Evolutionary conservation across 2,888 invertebrate species (phyloP).

Genomic region (Rhamnusium bicolor): DNA sequence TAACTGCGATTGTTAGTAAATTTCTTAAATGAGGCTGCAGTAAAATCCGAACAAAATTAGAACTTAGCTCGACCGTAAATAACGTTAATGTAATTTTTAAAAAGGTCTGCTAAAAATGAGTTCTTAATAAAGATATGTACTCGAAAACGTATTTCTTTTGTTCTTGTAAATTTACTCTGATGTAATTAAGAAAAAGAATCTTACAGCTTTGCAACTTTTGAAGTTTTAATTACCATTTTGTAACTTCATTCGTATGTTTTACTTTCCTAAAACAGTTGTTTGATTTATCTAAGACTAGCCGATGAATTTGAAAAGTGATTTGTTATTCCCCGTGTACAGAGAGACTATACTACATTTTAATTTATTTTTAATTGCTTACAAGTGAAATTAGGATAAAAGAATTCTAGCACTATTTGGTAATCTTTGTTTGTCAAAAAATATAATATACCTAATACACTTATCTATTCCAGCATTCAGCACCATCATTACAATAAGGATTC

Average conservation of each 20-base stretch:
- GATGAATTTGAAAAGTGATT: neutral
- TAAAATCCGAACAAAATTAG: neutral
- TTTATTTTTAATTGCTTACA: too few species aligned
- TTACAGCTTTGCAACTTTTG: slow-evolving; percentile 42
- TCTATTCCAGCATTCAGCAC: too few species aligned
- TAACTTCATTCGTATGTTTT: slow-evolving; percentile 42
- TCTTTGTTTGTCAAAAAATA: too few species aligned
- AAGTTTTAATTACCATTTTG: slow-evolving; percentile 49
- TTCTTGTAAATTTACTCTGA: neutral
- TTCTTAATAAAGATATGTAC: slow-evolving; percentile 47
- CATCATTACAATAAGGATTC: too few species aligned
- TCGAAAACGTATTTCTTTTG: neutral
- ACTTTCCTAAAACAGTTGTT: slow-evolving; percentile 41
- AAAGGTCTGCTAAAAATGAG: slow-evolving; percentile 40
- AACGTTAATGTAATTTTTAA: slow-evolving; percentile 39
- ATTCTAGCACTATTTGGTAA: too few species aligned
- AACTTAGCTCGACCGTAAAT: neutral
- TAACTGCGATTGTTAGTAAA: neutral
- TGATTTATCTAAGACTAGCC: slow-evolving; percentile 41
- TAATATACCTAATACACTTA: too few species aligned
- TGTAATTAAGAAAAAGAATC: neutral
- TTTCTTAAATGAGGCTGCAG: neutral
- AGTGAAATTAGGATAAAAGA: too few species aligned
- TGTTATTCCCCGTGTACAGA: too few species aligned
- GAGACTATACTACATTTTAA: too few species aligned